Conservation (phyloP, 64 coral and sea anemone genomes). For the Montipora foliosa region DNA sequence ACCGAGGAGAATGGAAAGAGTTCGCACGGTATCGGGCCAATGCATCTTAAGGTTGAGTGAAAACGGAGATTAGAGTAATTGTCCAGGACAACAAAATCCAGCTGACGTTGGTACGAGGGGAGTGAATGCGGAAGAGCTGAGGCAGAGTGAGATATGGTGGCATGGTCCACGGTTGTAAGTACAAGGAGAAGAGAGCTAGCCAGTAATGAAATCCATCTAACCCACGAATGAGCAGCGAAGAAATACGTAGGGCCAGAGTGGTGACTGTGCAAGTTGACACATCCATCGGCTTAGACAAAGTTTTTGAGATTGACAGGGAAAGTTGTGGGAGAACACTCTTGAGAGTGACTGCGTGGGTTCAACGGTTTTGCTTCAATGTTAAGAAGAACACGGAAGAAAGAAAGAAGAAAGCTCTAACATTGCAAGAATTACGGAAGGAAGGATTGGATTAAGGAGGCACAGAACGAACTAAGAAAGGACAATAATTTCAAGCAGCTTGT, state of each 20-base stretch:
- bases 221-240: background rate
- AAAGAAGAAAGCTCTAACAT: background rate
- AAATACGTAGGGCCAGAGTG: background rate
- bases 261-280: background rate
- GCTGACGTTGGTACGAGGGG: too few relatives aligned
- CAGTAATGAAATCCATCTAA: too few relatives aligned
- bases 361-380: conserved; percentile 8
- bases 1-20: too few relatives aligned
- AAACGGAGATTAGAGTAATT: too few relatives aligned
- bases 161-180: too few relatives aligned
- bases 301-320: background rate
- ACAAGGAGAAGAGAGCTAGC: too few relatives aligned
- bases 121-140: too few relatives aligned
- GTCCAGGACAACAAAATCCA: too few relatives aligned
- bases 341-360: conserved; percentile 12
- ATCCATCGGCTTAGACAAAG: background rate
- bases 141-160: too few relatives aligned
- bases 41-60: too few relatives aligned
- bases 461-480: background rate
- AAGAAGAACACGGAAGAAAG: background rate
- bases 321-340: background rate
- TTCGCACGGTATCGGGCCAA: too few relatives aligned
- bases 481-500: conserved; percentile 35
- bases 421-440: background rate
- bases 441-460: conserved; percentile 5